Evolutionary conservation across 2,888 invertebrate genomes (phyloP), one percentile per base, ranked within the genome.

Genomic region (Chelonus formosanus): DNA sequence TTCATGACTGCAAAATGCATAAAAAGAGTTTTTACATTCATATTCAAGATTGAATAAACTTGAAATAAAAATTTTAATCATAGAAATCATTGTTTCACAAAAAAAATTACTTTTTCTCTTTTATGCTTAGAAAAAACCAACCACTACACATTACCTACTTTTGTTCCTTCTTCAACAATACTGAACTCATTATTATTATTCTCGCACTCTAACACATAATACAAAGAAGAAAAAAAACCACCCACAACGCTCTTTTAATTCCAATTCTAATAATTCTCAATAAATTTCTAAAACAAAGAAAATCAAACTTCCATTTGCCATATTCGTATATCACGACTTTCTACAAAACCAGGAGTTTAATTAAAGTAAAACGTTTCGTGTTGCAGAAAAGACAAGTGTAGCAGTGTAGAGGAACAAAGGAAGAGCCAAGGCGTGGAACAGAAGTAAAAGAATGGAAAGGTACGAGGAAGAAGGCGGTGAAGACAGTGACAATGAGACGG

Each of bases 401-500:
- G 7, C 45, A 44, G n/a, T 5, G 40, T 20, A 32, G 35, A 53
- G 20, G n/a, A 36, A 32, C 31, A 50, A 35, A 50, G 43, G 40
- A n/a, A 48, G 53, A 65, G 44, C 53, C 45, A 62, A 43, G 53
- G 36, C 40, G 31, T 10, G 5, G 56, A 63, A 47, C 48, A 48
- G 31, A 47, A 63, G 50, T 44, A 59, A 57, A 56, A 73, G 73
- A 71, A 83, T 83, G 83, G 83, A 83, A 36, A 78, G 81, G 48
- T 83, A 83, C 76, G 85, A 82, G 71, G 84, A 83, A 67, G 83
- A 83, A 67, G 82, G 86, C 43, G 88, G 87, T 74, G 87, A 87
- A 75, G 89, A 89, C 82, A 88, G 89, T 78, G 88, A 89, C 82
- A 86, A 88, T 73, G 90, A 90, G 76, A 87, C 87, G 72, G 91